These are phyloP conservation scores for Drosophila vallismaia DNA, from an alignment of 2,888 invertebrate genomes.

Conservation along the genomic window DNA sequence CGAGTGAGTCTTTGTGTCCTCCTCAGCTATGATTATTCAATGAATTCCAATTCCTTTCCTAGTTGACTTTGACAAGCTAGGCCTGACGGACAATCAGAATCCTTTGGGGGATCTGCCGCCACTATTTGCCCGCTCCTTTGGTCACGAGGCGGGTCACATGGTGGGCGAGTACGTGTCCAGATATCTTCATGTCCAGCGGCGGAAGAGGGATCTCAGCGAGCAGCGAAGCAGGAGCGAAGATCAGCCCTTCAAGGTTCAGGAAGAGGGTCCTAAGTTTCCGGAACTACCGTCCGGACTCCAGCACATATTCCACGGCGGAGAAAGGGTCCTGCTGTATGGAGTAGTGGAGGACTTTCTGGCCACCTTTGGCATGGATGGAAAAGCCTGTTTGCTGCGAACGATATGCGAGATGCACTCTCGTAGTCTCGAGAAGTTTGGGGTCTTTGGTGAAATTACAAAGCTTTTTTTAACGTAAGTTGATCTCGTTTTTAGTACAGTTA, in stretches of 20 bases:
- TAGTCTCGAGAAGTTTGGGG: slow-evolving; percentile 90
- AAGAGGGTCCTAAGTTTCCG: slow-evolving; percentile 73
- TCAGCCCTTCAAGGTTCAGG: slow-evolving; percentile 59
- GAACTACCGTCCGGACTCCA: slow-evolving; percentile 84
- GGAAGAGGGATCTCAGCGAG: slow-evolving; percentile 84
- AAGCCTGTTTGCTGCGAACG: slow-evolving; percentile 91
- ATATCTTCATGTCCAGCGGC: slow-evolving; percentile 86
- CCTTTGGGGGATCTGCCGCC: slow-evolving; percentile 92
- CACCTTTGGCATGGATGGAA: slow-evolving; percentile 92
- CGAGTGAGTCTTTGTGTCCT: slow-evolving; percentile 87
- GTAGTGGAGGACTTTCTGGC: slow-evolving; percentile 91
- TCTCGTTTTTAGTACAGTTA: background rate
- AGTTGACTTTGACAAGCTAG: slow-evolving; percentile 94
- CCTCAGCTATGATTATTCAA: slow-evolving; percentile 13
- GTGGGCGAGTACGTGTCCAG: slow-evolving; percentile 89
- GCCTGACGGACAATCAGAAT: slow-evolving; percentile 94
- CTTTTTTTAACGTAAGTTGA: slow-evolving; percentile 90
- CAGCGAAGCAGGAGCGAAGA: slow-evolving; percentile 53
- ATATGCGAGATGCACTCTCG: slow-evolving; percentile 94
- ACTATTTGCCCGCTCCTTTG: slow-evolving; percentile 90
- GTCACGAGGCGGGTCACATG: slow-evolving; percentile 88
- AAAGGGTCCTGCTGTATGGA: slow-evolving; percentile 90
- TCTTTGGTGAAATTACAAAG: slow-evolving; percentile 92
- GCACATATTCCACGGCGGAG: slow-evolving; percentile 91
- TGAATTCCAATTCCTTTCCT: slow-evolving; percentile 45